Conservation (phyloP, 2,888 invertebrate species). For the Hololepta plana region DNA sequence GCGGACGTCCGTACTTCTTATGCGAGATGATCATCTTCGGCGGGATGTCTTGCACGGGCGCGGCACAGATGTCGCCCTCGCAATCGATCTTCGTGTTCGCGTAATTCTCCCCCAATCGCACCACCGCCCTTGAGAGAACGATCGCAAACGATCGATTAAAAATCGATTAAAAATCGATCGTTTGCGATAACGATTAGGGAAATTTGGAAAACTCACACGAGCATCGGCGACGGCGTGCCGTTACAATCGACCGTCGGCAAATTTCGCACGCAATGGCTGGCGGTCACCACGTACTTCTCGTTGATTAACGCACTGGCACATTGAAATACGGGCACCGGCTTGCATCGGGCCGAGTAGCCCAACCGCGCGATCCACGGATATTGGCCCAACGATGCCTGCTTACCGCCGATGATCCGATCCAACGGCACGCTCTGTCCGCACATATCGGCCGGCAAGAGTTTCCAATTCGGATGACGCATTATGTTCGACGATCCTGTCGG, state of each 20-base stretch:
- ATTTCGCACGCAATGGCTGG: conserved; percentile 25
- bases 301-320: conserved; percentile 27
- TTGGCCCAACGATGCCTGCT: conserved; percentile 36
- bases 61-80: conserved; percentile 18
- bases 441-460: conserved; percentile 26
- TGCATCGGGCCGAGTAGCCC: conserved; percentile 28
- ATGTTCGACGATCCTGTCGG: neutral
- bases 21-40: conserved; percentile 18
- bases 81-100: conserved; percentile 15
- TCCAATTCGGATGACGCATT: conserved; percentile 24
- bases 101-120: conserved; percentile 18
- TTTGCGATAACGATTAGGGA: too few relatives aligned
- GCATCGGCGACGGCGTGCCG: too few relatives aligned
- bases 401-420: conserved; percentile 44
- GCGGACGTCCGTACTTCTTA: conserved; percentile 16
- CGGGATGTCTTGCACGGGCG: conserved; percentile 23
- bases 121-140: conserved; percentile 12
- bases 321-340: conserved; percentile 13
- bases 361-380: conserved; percentile 45
- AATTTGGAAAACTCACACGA: too few relatives aligned
- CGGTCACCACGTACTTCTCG: conserved; percentile 23
- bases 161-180: too few relatives aligned
- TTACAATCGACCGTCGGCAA: conserved; percentile 9
- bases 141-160: neutral
- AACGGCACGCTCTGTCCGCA: conserved; percentile 34